A percentile compares a stretch with the other conserved stretches of the same genome.
Conservation (phyloP, 2,797 vertebrate genomes). For the Notolepis coatsorum region DNA sequence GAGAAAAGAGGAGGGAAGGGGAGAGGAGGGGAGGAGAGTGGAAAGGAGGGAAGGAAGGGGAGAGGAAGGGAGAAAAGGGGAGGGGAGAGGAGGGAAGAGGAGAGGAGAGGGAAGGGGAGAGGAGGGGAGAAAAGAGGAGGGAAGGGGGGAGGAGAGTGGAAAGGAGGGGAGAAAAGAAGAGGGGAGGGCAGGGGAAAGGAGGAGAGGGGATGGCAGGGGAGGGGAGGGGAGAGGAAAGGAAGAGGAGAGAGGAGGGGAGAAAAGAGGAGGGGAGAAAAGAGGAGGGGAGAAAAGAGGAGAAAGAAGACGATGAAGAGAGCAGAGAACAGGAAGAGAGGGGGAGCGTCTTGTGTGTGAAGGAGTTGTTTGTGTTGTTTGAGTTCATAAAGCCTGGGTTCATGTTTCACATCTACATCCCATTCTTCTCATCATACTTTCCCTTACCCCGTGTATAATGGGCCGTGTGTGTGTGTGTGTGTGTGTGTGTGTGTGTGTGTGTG, state of each 20-base stretch:
- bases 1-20: neutral
- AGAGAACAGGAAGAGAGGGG: no score
- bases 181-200: neutral
- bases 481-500: conserved; percentile 2
- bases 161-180: neutral
- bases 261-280: conserved; percentile 2
- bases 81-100: neutral
- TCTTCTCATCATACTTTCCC: conserved; percentile 45
- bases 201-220: no score
- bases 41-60: neutral
- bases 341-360: conserved; percentile 26
- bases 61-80: neutral
- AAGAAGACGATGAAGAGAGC: conserved; percentile 11
- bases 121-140: neutral
- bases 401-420: conserved; percentile 36
- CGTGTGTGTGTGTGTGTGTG: conserved; percentile 1
- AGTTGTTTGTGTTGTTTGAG: conserved; percentile 54
- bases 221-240: neutral
- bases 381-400: conserved; percentile 35
- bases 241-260: conserved; percentile 1
- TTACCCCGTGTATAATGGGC: conserved; percentile 15
- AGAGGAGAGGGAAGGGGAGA: neutral
- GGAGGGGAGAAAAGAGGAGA: conserved; percentile 14
- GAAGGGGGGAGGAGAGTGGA: neutral
- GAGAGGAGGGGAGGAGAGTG: neutral